Evolutionary conservation across 92 coral and sea anemone genomes (phyloP), one percentile per base, ranked within the genome.

Genomic region (Palythoa heliodiscus): DNA sequence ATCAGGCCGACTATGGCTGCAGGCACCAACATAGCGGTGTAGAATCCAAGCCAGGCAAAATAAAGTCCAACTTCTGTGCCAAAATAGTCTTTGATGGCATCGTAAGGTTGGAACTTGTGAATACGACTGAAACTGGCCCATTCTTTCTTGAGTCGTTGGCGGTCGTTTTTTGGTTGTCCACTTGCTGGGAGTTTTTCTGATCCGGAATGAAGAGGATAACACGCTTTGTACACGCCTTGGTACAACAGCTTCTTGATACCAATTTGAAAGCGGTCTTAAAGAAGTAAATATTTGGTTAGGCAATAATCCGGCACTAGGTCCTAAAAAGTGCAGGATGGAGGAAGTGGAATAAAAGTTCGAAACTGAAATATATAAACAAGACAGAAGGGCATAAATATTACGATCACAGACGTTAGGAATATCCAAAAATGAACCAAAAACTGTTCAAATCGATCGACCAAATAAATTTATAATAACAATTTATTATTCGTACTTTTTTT

Each of bases 21-120:
- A 17, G 99, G 99, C 2, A 93, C 92, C 15, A 97, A 87, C 99
- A 97, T 95, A 37, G 92, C 90, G 38, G 98, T 89, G 90, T 97
- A 97, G 87, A 95, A 97, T 2, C 99, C 99, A 70, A 97, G 91
- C 99, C 99, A 97, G 17, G 98, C 90, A 55, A 97, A 97, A 78
- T 97, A 97, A 50, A 97, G 88, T 13, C 95, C 99, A 11, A 97
- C 93, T 73, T 93, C 95, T 17, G 98, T 97, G 16, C 99, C 99
- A 68, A 97, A 92, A 77, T 97, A 97, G 58, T 95, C 98, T 80
- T 93, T 95, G 73, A 97, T 95, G 75, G 97, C 95, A 85, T 97
- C 87, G 70, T 93, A 91, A 9, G 99, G 99, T 43, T 97, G 99
- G 88, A 83, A 93, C 82, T 95, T 97, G 85, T 89, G 87, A 89